Evolutionary conservation across 2,888 invertebrate species (phyloP).

Genomic region (Ephialtes manifestator): DNA sequence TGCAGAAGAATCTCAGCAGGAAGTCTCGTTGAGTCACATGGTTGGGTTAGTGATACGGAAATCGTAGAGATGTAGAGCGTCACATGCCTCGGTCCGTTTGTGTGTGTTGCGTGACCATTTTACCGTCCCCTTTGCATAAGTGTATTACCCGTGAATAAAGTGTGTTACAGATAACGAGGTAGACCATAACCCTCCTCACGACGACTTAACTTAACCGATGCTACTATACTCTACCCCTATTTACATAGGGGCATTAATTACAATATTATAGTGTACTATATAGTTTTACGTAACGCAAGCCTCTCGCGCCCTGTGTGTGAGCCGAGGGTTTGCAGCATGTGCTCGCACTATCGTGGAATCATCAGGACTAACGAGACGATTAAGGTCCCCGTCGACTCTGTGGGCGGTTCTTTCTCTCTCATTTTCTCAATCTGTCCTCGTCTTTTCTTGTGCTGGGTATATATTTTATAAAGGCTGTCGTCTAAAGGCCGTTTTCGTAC

Average conservation of each 20-base stretch:
- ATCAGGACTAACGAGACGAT: conserved; percentile 71
- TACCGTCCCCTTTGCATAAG: conserved; percentile 53
- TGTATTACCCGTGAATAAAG: conserved; percentile 73
- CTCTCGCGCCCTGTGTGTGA: conserved; percentile 62
- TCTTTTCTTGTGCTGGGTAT: background rate
- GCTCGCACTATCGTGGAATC: conserved; percentile 64
- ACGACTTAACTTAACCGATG: conserved; percentile 72
- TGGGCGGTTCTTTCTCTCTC: conserved; percentile 44
- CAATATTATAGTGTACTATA: conserved; percentile 72
- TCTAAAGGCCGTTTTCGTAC: background rate
- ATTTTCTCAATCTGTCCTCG: background rate
- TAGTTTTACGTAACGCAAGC: conserved; percentile 66
- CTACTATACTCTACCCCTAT: conserved; percentile 65
- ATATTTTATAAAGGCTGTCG: background rate
- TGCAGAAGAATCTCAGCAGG: conserved; percentile 37
- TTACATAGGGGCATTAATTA: conserved; percentile 80
- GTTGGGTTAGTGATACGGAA: conserved; percentile 29
- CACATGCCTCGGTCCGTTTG: conserved; percentile 44
- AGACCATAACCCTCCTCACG: conserved; percentile 72
- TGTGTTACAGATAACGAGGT: conserved; percentile 78
- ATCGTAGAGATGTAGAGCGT: conserved; percentile 38
- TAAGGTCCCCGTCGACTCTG: conserved; percentile 66
- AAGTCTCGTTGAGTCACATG: conserved; percentile 19
- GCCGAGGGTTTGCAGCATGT: conserved; percentile 4
- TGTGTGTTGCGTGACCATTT: conserved; percentile 63